Evolutionary conservation across 2,888 invertebrate species (phyloP).

Genomic region (Acheta domesticus): DNA sequence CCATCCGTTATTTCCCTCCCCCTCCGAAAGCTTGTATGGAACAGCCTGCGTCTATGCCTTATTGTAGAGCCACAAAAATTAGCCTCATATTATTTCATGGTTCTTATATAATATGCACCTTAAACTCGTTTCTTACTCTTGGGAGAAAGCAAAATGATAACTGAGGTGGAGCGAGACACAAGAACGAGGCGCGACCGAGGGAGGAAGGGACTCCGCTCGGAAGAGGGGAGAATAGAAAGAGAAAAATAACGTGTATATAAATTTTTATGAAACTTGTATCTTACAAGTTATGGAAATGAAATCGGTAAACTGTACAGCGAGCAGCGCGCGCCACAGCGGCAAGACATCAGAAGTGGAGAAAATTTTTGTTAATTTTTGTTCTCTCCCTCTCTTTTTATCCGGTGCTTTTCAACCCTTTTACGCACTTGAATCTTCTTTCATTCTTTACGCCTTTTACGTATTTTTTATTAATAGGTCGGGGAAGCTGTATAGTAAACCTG

Average conservation of each 20-base stretch:
- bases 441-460: background rate
- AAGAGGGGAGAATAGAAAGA: background rate
- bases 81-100: conserved; percentile 20
- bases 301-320: background rate
- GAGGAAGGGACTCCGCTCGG: background rate
- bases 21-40: background rate
- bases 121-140: conserved; percentile 11
- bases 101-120: conserved; percentile 20
- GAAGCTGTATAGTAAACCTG: background rate
- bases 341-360: conserved; percentile 18
- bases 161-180: background rate
- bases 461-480: conserved; percentile 7
- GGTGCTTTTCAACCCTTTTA: background rate
- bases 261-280: conserved; percentile 9
- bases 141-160: conserved; percentile 18
- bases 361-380: conserved; percentile 2
- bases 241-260: conserved; percentile 18
- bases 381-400: background rate
- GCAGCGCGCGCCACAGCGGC: background rate
- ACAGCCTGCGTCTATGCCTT: background rate
- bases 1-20: background rate
- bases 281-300: conserved; percentile 18
- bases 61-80: conserved; percentile 19
- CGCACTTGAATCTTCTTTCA: conserved; percentile 11
- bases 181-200: background rate